These are phyloP conservation scores for Acipenser oxyrinchus DNA, from an alignment of 2,797 vertebrate species.

Conservation along the genomic window DNA sequence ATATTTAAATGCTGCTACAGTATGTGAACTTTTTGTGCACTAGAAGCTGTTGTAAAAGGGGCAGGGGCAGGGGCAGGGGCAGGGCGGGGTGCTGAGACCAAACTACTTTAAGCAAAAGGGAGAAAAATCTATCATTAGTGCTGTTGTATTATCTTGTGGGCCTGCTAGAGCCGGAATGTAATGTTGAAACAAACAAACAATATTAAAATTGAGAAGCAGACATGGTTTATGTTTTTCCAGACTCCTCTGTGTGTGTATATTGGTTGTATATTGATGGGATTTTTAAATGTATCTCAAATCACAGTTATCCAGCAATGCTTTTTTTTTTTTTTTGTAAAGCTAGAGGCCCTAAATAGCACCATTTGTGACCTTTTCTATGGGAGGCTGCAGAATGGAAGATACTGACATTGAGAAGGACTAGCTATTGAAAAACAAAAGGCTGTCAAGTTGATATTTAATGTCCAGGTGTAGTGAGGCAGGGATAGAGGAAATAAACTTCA, in stretches of 20 bases:
- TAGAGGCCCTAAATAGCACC: conserved; percentile 37
- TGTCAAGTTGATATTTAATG: no score
- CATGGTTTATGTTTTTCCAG: conserved; percentile 24
- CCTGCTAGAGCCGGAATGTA: conserved; percentile 56
- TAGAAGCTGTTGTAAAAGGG: conserved; percentile 61
- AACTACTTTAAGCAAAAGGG: conserved; percentile 56
- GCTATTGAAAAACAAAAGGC: no score
- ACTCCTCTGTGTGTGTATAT: conserved; percentile 24
- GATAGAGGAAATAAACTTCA: no score
- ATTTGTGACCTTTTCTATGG: conserved; percentile 25
- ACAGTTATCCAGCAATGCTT: conserved; percentile 32
- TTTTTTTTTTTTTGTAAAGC: conserved; percentile 39
- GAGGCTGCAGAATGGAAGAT: conserved; percentile 19
- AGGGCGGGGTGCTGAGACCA: conserved; percentile 56
- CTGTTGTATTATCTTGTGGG: conserved; percentile 43
- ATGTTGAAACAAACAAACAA: conserved; percentile 24
- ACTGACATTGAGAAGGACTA: no score
- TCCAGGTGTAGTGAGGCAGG: no score
- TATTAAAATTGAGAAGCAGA: conserved; percentile 35
- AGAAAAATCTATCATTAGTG: conserved; percentile 51
- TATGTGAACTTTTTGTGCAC: conserved; percentile 75
- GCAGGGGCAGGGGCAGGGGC: no score
- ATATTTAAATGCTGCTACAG: conserved; percentile 69
- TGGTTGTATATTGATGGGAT: conserved; percentile 46
- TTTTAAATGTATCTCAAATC: conserved; percentile 40